Percentiles rank a stretch among this genome's conserved stretches.
phyloP scores from a whole-genome alignment of 2,888 invertebrate species.

The Leucoptera coffeella region DNA sequence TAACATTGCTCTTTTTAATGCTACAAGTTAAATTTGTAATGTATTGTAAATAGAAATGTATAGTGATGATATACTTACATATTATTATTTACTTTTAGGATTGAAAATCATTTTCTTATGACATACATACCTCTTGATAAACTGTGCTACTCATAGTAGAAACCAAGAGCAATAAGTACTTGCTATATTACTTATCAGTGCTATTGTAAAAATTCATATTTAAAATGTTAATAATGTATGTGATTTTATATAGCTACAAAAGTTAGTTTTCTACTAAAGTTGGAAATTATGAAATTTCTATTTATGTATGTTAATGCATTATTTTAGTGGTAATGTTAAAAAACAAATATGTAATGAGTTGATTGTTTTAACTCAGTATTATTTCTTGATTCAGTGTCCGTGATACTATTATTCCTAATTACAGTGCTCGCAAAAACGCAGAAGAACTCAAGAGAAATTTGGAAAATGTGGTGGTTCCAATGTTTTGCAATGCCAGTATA shows the following conservation, averaged over 20 bases:
- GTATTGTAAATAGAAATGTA: too few species aligned
- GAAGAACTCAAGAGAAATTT: slow-evolving; percentile 89
- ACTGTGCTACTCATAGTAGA: too few species aligned
- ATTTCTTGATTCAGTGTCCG: slow-evolving; percentile 32
- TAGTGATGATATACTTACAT: too few species aligned
- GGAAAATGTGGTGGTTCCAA: slow-evolving; percentile 93
- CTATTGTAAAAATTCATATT: not conserved
- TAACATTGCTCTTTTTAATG: too few species aligned
- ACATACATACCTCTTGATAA: too few species aligned
- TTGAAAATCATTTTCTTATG: too few species aligned
- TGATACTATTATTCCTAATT: slow-evolving; percentile 54
- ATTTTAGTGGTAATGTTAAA: not conserved
- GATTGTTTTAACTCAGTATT: not conserved
- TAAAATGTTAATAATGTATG: too few species aligned
- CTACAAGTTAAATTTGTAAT: too few species aligned
- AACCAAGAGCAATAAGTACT: too few species aligned
- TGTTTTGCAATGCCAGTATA: slow-evolving; percentile 92
- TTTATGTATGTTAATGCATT: not conserved
- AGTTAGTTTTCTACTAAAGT: not conserved
- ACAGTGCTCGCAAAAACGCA: slow-evolving; percentile 92
- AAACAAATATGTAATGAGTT: not conserved
- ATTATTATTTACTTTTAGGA: too few species aligned
- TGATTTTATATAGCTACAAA: too few species aligned
- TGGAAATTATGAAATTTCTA: not conserved
- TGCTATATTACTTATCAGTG: too few species aligned